Percentiles rank a stretch among this genome's conserved stretches.
Conservation (phyloP, 2,888 invertebrate genomes). For the Colostygia pectinataria region DNA sequence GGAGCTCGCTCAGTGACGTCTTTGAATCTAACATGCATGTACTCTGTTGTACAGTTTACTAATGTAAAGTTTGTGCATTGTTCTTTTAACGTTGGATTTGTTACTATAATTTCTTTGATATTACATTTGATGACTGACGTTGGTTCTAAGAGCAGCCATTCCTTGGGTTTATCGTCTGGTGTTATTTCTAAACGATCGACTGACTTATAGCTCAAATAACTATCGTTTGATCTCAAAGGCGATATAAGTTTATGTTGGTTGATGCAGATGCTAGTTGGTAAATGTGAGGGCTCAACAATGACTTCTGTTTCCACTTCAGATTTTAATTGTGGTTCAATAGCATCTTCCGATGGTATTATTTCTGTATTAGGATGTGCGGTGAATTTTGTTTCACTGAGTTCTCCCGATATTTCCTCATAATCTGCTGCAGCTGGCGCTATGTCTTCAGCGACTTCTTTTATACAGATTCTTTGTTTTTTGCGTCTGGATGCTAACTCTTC, state of each 20-base stretch:
- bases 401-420: conserved; percentile 32
- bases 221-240: conserved; percentile 42
- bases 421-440: conserved; percentile 1
- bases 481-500: conserved; percentile 34
- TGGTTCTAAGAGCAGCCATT: conserved; percentile 41
- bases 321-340: conserved; percentile 18
- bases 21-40: conserved; percentile 54
- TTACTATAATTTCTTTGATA: conserved; percentile 50
- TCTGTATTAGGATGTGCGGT: conserved; percentile 61
- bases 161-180: conserved; percentile 27
- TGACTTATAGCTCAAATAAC: conserved; percentile 36
- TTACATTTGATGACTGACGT: conserved; percentile 44
- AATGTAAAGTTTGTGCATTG: conserved; percentile 57
- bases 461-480: conserved; percentile 27
- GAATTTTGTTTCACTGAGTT: conserved; percentile 32
- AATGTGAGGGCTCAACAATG: conserved; percentile 28
- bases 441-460: conserved; percentile 13
- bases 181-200: conserved; percentile 11
- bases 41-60: conserved; percentile 51
- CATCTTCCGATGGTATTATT: conserved; percentile 32
- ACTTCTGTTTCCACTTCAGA: conserved; percentile 34
- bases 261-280: conserved; percentile 48
- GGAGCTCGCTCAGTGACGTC: conserved; percentile 45
- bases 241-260: conserved; percentile 60
- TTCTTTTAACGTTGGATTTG: conserved; percentile 39